Base-by-base conservation (phyloP, 2,113 vertebrate species). In the Zosterops lateralis region DNA sequence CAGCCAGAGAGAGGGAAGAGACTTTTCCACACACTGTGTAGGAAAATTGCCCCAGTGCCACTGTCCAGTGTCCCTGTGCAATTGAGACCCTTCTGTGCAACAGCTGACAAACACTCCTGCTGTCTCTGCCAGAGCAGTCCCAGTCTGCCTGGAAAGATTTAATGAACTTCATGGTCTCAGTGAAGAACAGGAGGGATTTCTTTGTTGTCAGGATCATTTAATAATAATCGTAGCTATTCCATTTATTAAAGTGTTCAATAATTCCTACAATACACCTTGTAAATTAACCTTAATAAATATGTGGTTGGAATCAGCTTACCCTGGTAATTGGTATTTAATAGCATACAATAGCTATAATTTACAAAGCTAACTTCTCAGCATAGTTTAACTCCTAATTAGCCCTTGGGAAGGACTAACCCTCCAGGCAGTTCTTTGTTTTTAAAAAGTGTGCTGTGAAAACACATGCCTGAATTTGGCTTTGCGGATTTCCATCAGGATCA, bases 221-320 rank as follows among this genome's bases (percentile, higher is more conserved):
- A 95, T 93, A 93, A 68, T 74, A 93, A 88, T 73, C 24, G 17
- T 81, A 84, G 79, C 86, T 83, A 91, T 96, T 97, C 90, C 81
- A 95, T 95, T 94, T 96, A 56, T 3, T 2, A 1, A 87, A 94
- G 62, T 83, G 62, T 82, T 97, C 90, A 57, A 48, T 82, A 94
- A 89, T 89, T 77, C 76, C 74, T 87, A 85, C 71, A 93, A 79
- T 53, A 58, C 76, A 87, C 93, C 77, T 81, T 73, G 65, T 89
- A 94, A 96, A 96, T 97, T 94, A 90, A 96, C 96, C 97, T 95
- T 91, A 96, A 95, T 97, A 96, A 95, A 96, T 95, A 93, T 70
- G 71, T 80, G 93, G 92, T 73, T 89, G 92, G 93, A 95, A 95
- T 67, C 87, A 92, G 47, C 89, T 89, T 86, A 60, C 32, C 56